Evolutionary conservation across 2,797 vertebrate species (phyloP), one percentile per base, ranked within the genome.

Genomic region (Cyprinodon diabolis): DNA sequence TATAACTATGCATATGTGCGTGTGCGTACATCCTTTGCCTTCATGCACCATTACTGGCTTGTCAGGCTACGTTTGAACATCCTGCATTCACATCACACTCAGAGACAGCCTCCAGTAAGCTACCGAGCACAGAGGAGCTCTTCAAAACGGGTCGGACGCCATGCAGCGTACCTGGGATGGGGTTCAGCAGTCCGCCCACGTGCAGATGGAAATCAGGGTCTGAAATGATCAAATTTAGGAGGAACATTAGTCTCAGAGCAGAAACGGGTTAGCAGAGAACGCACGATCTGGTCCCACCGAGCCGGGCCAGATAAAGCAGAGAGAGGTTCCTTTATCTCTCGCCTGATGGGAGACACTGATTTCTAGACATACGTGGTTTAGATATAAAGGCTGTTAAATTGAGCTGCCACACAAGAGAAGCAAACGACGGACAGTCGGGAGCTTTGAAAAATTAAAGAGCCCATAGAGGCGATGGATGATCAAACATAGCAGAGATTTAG

Each of bases 161-260:
- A 86, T 90, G 87, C 90, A 92, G 93, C 93, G 91, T 95, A 99
- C 98, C 98, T 97, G 98, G 98, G 87, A 99, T 99, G 74, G 98
- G 98, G 92, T 98, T 99, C 92, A 99, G 95, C 95, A 99, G 97
- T 93, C 98, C 98, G 89, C 98, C 98, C 91, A 98, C 96, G 91
- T 99, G 98, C 88, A 96, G 91, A 94, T 97, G 98, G 92, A 98
- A 99, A 94, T 99, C 98, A 87, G 98, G 98, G 95, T 99, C 98
- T 99, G 95, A 83, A 96, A 96, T 21, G 93, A 94, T 95, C 94
- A 95, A 83, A 89, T 86, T 85, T 62, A 74, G 75, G 87, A 87
- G 81, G 82, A 86, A 91, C 86, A 84, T 92, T 89, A 90, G 76
- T 86, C 76, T 87, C 80, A 74, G 51, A 47, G 80, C 78, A 88